phyloP scores from a whole-genome alignment of 2,113 vertebrate species.

The Donacobius atricapilla region DNA sequence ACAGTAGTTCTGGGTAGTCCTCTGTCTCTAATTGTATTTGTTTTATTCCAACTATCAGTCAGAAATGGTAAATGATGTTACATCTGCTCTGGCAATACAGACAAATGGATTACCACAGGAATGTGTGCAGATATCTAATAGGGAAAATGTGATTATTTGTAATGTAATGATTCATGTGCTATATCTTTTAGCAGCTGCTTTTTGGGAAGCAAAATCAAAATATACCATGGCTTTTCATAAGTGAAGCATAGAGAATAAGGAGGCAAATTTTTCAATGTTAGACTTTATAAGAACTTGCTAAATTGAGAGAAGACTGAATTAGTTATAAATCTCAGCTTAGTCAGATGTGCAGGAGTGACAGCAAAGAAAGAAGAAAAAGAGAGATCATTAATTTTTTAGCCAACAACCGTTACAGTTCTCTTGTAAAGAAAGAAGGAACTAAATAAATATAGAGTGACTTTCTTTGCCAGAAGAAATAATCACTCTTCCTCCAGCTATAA shows the following conservation, averaged over 20 bases:
- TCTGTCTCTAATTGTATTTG: background rate
- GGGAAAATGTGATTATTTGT: background rate
- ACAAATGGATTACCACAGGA: slow-evolving; percentile 10
- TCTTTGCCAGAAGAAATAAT: slow-evolving; percentile 6
- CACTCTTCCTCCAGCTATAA: background rate
- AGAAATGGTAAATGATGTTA: slow-evolving; percentile 43
- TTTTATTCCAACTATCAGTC: slow-evolving; percentile 10
- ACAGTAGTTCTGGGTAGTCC: background rate
- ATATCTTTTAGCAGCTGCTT: background rate
- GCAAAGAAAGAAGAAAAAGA: background rate
- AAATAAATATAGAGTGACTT: background rate
- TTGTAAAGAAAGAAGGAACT: background rate
- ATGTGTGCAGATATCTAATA: background rate
- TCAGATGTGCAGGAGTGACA: background rate
- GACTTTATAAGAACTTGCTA: background rate
- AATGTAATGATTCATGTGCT: background rate
- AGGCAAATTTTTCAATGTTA: background rate
- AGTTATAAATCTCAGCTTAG: background rate
- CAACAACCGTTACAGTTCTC: background rate
- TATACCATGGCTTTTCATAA: background rate
- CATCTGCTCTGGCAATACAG: background rate
- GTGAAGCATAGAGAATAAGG: background rate
- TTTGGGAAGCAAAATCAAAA: background rate
- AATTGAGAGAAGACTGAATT: background rate
- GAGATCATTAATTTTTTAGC: background rate